phyloP scores from a whole-genome alignment of 2,888 invertebrate genomes.

The Parthenolecanium corni region DNA sequence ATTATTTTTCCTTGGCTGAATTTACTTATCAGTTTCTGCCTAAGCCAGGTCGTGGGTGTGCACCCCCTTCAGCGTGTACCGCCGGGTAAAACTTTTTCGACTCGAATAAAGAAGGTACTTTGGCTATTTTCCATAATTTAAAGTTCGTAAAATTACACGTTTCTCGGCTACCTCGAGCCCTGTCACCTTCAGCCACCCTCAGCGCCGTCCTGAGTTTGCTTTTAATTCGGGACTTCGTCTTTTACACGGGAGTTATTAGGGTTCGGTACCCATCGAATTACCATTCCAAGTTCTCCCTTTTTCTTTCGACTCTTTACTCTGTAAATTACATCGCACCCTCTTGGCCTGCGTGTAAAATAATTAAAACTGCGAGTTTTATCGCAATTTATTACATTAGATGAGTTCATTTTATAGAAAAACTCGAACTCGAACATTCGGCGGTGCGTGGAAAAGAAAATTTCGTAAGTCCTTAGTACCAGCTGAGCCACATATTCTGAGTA shows the following conservation, averaged over 20 bases:
- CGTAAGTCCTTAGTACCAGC: no score
- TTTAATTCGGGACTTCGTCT: neutral
- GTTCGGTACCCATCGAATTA: constrained; percentile 19
- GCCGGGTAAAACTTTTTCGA: constrained; percentile 20
- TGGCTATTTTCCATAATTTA: constrained; percentile 28
- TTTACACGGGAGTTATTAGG: constrained; percentile 8
- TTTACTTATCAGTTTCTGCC: neutral
- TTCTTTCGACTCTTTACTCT: no score
- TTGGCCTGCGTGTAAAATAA: neutral
- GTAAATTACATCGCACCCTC: neutral
- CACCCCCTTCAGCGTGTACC: neutral
- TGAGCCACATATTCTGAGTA: no score
- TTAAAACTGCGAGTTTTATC: constrained; percentile 8
- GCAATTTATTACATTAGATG: neutral
- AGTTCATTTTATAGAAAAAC: no score
- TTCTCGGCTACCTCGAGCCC: no score
- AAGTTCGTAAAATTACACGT: constrained; percentile 16
- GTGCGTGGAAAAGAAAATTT: no score
- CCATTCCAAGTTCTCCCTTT: neutral
- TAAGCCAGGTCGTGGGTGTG: neutral
- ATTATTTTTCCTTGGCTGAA: neutral
- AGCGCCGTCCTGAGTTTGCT: no score
- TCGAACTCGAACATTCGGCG: no score
- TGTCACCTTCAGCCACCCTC: neutral
- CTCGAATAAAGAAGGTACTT: constrained; percentile 25